Evolutionary conservation across 2,113 vertebrate species (phyloP).

Genomic region (Machaerirhynchus nigripectus): DNA sequence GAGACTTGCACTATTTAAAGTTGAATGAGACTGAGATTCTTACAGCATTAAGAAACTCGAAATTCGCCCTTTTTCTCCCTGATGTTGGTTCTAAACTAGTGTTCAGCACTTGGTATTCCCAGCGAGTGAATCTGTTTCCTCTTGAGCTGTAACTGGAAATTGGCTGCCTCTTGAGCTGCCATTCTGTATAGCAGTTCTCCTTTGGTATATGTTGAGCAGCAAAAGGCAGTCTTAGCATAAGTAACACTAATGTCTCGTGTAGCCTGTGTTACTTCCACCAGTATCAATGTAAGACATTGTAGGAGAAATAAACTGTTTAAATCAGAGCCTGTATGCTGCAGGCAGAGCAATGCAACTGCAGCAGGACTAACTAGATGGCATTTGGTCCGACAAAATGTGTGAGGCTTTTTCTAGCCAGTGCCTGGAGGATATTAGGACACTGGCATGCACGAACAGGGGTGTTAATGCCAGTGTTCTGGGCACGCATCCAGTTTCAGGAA

Average conservation of each 20-base stretch:
- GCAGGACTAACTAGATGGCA: neutral
- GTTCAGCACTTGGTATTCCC: neutral
- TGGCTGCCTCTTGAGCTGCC: neutral
- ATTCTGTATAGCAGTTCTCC: neutral
- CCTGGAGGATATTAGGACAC: neutral
- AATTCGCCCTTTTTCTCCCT: neutral
- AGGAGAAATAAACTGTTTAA: neutral
- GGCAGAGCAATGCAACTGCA: neutral
- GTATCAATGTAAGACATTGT: neutral
- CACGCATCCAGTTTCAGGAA: neutral
- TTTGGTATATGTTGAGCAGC: fast-evolving
- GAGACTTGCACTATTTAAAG: conserved; percentile 50
- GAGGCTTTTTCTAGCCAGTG: neutral
- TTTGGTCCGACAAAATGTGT: neutral
- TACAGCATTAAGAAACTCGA: neutral
- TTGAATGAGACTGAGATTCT: conserved; percentile 46
- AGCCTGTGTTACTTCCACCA: neutral
- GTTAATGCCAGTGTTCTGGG: neutral
- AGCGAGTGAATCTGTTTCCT: neutral
- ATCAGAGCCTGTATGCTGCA: neutral
- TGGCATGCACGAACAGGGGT: neutral
- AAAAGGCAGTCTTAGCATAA: neutral
- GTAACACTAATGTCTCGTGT: neutral
- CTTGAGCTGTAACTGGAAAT: neutral
- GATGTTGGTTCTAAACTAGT: neutral